phyloP scores from a whole-genome alignment of 2,797 vertebrate species.

The Petrocephalus sullivani region DNA sequence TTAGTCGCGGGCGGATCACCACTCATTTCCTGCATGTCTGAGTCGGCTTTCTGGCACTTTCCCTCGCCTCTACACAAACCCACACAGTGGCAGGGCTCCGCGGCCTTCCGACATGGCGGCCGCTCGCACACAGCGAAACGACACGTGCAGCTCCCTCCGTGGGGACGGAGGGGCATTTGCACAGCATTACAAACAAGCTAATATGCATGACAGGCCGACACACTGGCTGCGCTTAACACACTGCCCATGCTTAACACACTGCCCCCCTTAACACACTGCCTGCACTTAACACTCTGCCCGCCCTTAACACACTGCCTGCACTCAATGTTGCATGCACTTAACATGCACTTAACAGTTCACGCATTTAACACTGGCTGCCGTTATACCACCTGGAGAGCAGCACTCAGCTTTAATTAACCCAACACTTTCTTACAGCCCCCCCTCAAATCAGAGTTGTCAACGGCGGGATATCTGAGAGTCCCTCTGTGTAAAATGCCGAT shows the following conservation, averaged over 20 bases:
- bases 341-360: not conserved
- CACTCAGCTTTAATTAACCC: conserved; percentile 68
- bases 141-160: not conserved
- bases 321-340: not conserved
- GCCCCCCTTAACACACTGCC: not conserved
- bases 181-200: not conserved
- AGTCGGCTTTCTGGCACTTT: not conserved
- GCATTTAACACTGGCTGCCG: not conserved
- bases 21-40: not conserved
- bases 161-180: not conserved
- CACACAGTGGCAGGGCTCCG: not conserved
- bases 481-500: not conserved
- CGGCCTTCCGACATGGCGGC: not conserved
- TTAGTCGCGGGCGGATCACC: not conserved
- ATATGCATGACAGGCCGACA: not conserved
- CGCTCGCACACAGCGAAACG: not conserved
- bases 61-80: not conserved
- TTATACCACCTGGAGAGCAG: conserved; percentile 49
- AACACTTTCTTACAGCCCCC: conserved; percentile 43
- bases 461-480: not conserved
- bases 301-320: not conserved
- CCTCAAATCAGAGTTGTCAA: not conserved
- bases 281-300: not conserved
- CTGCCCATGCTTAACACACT: not conserved
- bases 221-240: not conserved